Base-by-base conservation (phyloP, 2,797 vertebrate species). In the Myotis findleyi region DNA sequence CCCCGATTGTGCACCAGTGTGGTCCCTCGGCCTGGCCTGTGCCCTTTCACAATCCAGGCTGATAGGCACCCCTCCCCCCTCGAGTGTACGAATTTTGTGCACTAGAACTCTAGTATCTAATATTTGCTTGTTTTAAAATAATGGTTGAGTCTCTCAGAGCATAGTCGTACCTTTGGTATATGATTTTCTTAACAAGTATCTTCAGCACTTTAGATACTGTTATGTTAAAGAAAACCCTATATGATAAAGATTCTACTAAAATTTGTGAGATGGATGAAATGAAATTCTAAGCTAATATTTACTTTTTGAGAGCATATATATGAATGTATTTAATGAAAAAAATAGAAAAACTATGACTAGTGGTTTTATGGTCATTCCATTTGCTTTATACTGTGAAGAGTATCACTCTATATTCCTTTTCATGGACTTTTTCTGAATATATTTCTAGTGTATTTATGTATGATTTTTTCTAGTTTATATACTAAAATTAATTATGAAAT, bases 381-480 rank as follows among this genome's bases (percentile, higher is more conserved):
- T 93, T 84, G 59, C 8, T 84, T 72, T 84, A 38, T 2, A 25
- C 30, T 62, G 1, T 76, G 47, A 62, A 94, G n/a, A 68, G 25
- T 53, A 83, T 81, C 38, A 30, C 1, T 49, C 44, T 73, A 47
- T 64, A 51, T 17, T n/a, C 79, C 11, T 49, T 92, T 91, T 59
- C 6, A 44, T 62, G 0, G n/a, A 41, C 36, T 95, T 55, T 30
- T 82, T 66, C 53, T n/a, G 27, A 51, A 49, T 69, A 18, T 49
- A 69, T 86, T 55, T 93, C 68, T n/a, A 80, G n/a, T 38, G 77
- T 59, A 95, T 33, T 38, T 91, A 75, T 82, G 66, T 27, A 30
- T n/a, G 0, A 17, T 94, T 97, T 82, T 85, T 55, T 94, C 79
- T 66, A 64, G 12, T 23, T 57, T 55, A 0, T 30, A 38, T 4